Conservation (phyloP, 2,888 invertebrate genomes). For the Dynastes tityus region DNA sequence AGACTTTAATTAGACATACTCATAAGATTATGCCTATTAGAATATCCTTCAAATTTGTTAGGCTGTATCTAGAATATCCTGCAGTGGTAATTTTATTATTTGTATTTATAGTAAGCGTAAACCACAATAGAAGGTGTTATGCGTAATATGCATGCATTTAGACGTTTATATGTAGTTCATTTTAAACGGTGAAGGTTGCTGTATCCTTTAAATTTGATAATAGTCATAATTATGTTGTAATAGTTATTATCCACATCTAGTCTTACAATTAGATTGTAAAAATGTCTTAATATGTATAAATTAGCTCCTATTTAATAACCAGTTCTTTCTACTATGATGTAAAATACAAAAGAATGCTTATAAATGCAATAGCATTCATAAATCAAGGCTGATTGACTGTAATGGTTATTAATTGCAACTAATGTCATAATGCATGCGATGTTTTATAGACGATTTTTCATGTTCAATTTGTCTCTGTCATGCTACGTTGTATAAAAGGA, state of each 20-base stretch:
- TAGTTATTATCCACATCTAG: neutral
- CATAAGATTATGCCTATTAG: no score
- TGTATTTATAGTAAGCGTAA: no score
- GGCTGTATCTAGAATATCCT: neutral
- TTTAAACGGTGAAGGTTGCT: neutral
- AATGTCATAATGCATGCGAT: neutral
- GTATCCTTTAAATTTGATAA: constrained; percentile 1
- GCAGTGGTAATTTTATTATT: neutral
- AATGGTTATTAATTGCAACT: neutral
- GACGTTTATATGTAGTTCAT: neutral
- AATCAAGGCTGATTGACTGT: neutral
- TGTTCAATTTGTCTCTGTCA: neutral
- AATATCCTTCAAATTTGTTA: no score
- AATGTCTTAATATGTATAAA: neutral
- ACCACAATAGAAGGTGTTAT: no score
- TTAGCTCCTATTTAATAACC: neutral
- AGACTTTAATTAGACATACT: no score
- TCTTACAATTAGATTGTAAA: no score
- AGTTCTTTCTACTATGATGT: neutral
- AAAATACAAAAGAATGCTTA: neutral
- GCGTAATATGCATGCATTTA: neutral
- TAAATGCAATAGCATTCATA: neutral
- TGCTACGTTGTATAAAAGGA: neutral
- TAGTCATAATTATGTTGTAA: neutral
- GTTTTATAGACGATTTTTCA: neutral